A percentile compares a stretch with the other conserved stretches of the same genome.
phyloP scores from a whole-genome alignment of 2,797 vertebrate genomes.

The Channa striata region DNA sequence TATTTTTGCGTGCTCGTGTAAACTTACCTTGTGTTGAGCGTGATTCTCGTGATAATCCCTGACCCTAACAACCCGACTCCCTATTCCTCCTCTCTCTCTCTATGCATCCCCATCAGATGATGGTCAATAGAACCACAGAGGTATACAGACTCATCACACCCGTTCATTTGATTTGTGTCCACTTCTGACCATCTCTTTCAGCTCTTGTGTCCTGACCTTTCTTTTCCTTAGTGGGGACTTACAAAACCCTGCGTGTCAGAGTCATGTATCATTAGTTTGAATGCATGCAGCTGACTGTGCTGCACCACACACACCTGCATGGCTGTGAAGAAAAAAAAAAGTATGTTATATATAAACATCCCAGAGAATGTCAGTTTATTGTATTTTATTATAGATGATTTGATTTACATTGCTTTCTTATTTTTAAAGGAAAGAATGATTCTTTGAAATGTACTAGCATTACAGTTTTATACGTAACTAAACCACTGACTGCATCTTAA shows the following conservation, averaged over 20 bases:
- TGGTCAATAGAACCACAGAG: slow-evolving; percentile 99
- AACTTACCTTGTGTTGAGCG: slow-evolving; percentile 41
- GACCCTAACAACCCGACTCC: slow-evolving; percentile 67
- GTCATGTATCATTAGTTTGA: slow-evolving; percentile 24
- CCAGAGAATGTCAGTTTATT: slow-evolving; percentile 37
- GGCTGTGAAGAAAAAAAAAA: slow-evolving; percentile 58
- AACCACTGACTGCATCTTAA: neutral
- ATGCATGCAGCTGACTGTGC: slow-evolving; percentile 56
- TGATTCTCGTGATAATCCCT: slow-evolving; percentile 36
- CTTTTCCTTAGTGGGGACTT: slow-evolving; percentile 20
- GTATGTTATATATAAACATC: slow-evolving; percentile 22
- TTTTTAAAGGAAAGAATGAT: neutral
- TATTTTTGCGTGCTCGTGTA: slow-evolving; percentile 31
- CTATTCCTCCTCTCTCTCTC: slow-evolving; percentile 72
- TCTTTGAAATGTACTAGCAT: slow-evolving; percentile 13
- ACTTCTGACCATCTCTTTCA: slow-evolving; percentile 56
- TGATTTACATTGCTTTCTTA: slow-evolving; percentile 2
- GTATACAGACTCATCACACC: slow-evolving; percentile 84
- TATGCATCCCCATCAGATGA: slow-evolving; percentile 94
- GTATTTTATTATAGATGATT: slow-evolving; percentile 10
- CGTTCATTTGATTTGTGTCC: slow-evolving; percentile 29
- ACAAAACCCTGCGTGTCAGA: slow-evolving; percentile 60
- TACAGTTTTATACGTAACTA: slow-evolving; percentile 6
- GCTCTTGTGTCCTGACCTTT: slow-evolving; percentile 38
- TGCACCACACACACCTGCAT: slow-evolving; percentile 62